Percentiles rank a stretch among this genome's conserved stretches.
Evolutionary conservation across 2,888 invertebrate genomes (phyloP).

Genomic region (Thyatira batis): DNA sequence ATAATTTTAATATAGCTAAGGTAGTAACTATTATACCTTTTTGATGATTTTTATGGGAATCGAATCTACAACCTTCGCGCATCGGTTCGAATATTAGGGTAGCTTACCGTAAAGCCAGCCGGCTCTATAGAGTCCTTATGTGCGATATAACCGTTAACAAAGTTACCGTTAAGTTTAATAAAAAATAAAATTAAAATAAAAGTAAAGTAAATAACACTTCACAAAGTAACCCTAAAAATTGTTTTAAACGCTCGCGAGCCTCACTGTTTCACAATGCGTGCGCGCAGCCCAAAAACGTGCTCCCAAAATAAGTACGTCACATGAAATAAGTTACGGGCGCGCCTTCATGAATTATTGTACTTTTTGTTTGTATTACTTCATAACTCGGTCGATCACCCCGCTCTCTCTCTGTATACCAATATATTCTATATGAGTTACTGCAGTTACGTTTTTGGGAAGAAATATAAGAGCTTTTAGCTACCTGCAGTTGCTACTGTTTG

Average conservation of each 20-base stretch:
- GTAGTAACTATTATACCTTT: too few species aligned
- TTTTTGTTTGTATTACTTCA: slow-evolving; percentile 18
- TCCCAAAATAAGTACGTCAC: slow-evolving; percentile 54
- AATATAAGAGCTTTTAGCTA: too few species aligned
- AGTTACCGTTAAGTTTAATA: too few species aligned
- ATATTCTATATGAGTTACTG: background rate
- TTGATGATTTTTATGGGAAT: too few species aligned
- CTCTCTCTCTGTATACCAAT: background rate
- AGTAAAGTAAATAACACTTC: background rate
- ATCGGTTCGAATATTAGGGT: too few species aligned
- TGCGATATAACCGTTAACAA: too few species aligned
- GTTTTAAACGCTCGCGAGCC: slow-evolving; percentile 53
- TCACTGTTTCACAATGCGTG: slow-evolving; percentile 53
- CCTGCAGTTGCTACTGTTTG: too few species aligned
- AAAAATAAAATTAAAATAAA: slow-evolving; percentile 42
- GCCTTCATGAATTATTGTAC: slow-evolving; percentile 53
- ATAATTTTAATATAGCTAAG: too few species aligned
- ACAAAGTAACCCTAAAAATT: slow-evolving; percentile 10
- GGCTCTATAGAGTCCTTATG: too few species aligned
- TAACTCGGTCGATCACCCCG: background rate
- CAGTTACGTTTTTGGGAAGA: too few species aligned
- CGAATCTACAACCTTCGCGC: too few species aligned
- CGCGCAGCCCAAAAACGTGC: slow-evolving; percentile 52
- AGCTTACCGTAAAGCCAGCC: too few species aligned
- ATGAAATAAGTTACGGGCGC: slow-evolving; percentile 58